Evolutionary conservation across 2,888 invertebrate genomes (phyloP), one percentile per base, ranked within the genome.

Genomic region (Caenorhabditis uteleia): DNA sequence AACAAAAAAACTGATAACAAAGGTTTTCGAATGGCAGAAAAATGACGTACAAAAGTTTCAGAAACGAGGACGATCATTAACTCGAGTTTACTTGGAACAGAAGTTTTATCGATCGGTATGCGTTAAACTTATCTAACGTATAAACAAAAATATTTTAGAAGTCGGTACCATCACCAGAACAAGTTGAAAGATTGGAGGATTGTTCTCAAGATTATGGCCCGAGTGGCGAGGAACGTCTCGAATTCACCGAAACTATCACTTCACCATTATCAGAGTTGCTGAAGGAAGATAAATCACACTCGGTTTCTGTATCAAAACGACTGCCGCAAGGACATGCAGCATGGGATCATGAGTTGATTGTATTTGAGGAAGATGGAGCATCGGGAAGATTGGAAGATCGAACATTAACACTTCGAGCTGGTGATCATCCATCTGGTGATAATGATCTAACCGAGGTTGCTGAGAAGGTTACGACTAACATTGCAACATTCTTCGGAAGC

Each of bases 1-100:
- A n/a, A n/a, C n/a, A n/a, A n/a, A n/a, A n/a, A n/a, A n/a, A n/a
- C n/a, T n/a, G n/a, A n/a, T n/a, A n/a, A n/a, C n/a, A n/a, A n/a
- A n/a, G n/a, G n/a, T n/a, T n/a, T n/a, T n/a, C n/a, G n/a, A n/a
- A n/a, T n/a, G n/a, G n/a, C n/a, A n/a, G n/a, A n/a, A n/a, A n/a
- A n/a, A n/a, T n/a, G n/a, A n/a, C 33, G 6, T n/a, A 33, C 12
- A 23, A 3, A 33, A 3, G n/a, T 6, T 14, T 33, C 14, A n/a
- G 14, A 20, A 44, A 21, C 66, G 69, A 26, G 66, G 66, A 14
- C 54, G 69, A 27, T 66, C 66, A 1, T 33, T 70, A 43, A 70
- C 69, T 12, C 42, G 69, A 23, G 66, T 70, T 8, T 70, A 70
- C 40, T 46, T 70, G 31, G 69, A 70, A 34, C 61, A 70, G 21